Evolutionary conservation across 2,888 invertebrate genomes (phyloP), one percentile per base, ranked within the genome.

Genomic region (Onthophagus sagittarius): DNA sequence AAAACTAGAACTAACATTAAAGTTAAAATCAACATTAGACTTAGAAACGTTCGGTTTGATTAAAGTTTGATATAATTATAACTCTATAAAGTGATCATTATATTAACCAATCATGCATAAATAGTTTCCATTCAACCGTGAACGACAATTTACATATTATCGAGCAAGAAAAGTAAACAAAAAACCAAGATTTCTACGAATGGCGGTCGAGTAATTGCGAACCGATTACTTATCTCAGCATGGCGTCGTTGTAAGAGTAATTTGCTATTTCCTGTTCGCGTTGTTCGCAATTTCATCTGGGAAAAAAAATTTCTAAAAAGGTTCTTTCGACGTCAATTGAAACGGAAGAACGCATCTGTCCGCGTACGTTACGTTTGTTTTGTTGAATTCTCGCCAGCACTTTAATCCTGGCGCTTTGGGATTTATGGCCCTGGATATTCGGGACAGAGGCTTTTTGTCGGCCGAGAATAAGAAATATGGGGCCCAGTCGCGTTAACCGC

Each of bases 381-480:
- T 74, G 71, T 74, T 72, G 74, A 74, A 74, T 71, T 63, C 23
- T 69, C 71, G 74, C 72, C 74, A 64, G 70, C 69, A 31, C 69
- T 71, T 69, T 70, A 70, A 74, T 72, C 71, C 63, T 15, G 33
- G 39, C 63, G 64, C 7, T 13, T 31, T 32, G 67, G 71, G 67
- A 71, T 71, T 73, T 71, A 73, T 73, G 14, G 67, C 73, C 67
- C 62, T 67, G 67, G 65, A 63, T 72, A 65, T 67, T 31, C 67
- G 67, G 32, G 32, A 67, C 15, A 32, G 67, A 15, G 32, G 31
- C 32, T 67, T 67, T 63, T 67, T 67, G 13, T 53, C 39, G 23
- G 23, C 23, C 6, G 39, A 53, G 39, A 11, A 53, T 53, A 53
- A 53, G 39, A 53, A 53, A 53, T 53, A 53, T 53, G 39, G 39